Evolutionary conservation across 1,140 invertebrate species (phyloP).

Genomic region (Theocolax elegans): DNA sequence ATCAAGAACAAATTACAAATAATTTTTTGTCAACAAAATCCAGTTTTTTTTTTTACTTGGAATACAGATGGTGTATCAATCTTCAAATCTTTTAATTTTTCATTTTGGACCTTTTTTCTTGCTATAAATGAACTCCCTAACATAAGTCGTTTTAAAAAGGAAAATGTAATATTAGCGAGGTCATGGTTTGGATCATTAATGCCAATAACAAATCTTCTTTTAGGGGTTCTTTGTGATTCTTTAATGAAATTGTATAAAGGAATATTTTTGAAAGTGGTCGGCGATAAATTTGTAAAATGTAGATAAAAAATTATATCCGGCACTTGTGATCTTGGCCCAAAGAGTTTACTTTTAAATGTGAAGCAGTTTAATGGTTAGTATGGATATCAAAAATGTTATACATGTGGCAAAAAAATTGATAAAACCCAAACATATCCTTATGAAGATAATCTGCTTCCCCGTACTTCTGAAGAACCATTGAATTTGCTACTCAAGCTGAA

Average conservation of each 20-base stretch:
- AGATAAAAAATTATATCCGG: not conserved
- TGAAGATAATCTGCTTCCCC: not conserved
- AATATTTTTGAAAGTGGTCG: not conserved
- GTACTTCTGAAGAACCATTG: not conserved
- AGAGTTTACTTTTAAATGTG: slow-evolving; percentile 2
- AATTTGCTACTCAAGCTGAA: too few species aligned
- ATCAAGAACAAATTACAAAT: not conserved
- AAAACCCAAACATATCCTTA: not conserved
- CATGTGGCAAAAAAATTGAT: not conserved
- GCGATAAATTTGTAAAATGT: too few species aligned
- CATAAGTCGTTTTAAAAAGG: not conserved
- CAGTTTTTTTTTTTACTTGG: too few species aligned
- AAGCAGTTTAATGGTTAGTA: too few species aligned
- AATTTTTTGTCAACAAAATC: not conserved
- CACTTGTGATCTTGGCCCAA: slow-evolving; percentile 16
- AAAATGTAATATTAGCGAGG: slow-evolving; percentile 1
- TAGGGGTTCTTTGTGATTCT: not conserved
- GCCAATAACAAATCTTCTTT: not conserved
- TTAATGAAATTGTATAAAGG: not conserved
- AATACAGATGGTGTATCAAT: too few species aligned
- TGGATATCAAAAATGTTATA: slow-evolving; percentile 17
- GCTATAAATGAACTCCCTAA: not conserved
- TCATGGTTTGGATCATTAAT: not conserved
- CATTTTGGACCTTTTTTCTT: slow-evolving; percentile 7
- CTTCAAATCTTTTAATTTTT: not conserved